Percentiles rank a stretch among this genome's conserved stretches.
These are phyloP conservation scores for Platerodrilus igneus DNA, from an alignment of 2,888 invertebrate genomes.

Conservation along the genomic window DNA sequence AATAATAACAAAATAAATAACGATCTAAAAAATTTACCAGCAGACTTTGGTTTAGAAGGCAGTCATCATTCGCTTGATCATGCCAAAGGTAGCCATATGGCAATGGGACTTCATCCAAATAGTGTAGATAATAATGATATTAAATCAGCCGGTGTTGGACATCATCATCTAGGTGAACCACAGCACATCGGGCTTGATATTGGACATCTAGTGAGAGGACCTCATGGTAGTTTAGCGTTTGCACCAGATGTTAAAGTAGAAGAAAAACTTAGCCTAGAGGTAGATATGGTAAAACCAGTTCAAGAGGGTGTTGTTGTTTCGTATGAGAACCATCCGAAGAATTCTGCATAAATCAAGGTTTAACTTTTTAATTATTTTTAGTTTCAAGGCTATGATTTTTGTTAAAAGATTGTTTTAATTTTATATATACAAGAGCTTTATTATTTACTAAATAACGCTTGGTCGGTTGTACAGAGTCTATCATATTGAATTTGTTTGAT, in stretches of 20 bases:
- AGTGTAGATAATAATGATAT: constrained; percentile 7
- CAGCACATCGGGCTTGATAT: constrained; percentile 39
- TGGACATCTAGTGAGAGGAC: constrained; percentile 51
- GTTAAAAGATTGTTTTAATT: constrained; percentile 5
- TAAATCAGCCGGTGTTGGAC: constrained; percentile 25
- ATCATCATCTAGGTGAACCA: constrained; percentile 46
- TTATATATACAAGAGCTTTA: not conserved
- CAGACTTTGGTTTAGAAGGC: constrained; percentile 40
- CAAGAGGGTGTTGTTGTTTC: constrained; percentile 57
- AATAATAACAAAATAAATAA: constrained; percentile 24
- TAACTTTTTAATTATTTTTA: constrained; percentile 7
- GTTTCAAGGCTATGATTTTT: constrained; percentile 11
- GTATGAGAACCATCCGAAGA: constrained; percentile 44
- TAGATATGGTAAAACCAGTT: constrained; percentile 57
- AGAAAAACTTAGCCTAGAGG: constrained; percentile 56
- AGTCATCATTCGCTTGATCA: constrained; percentile 31
- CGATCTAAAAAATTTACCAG: constrained; percentile 27
- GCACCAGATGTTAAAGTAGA: constrained; percentile 47
- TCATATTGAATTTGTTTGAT: constrained; percentile 4
- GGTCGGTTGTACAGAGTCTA: not conserved
- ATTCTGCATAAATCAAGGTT: not conserved
- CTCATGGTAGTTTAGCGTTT: constrained; percentile 54
- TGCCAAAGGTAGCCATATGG: constrained; percentile 37
- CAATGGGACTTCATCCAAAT: constrained; percentile 34
- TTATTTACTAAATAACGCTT: constrained; percentile 1